A percentile compares a stretch with the other conserved stretches of the same genome.
Conservation (phyloP, 2,113 vertebrate species). For the Pipra filicauda region DNA sequence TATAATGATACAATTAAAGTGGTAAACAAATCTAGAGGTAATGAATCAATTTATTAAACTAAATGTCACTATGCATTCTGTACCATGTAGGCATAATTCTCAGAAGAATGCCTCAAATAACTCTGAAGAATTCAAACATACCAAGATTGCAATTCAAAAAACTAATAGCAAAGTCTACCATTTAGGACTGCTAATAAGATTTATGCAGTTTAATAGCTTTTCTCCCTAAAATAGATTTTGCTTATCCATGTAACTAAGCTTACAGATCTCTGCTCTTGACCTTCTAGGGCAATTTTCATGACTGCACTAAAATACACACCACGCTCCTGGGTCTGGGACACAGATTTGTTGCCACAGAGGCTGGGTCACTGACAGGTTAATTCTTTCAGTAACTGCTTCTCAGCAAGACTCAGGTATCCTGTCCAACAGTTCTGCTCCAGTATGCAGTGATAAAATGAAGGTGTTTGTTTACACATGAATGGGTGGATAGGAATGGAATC, state of each 20-base stretch:
- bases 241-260: neutral
- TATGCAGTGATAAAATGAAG: neutral
- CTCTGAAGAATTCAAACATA: neutral
- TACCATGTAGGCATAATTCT: neutral
- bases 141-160: neutral
- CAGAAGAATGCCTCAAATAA: neutral
- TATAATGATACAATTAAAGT: neutral
- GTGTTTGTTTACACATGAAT: neutral
- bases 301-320: neutral
- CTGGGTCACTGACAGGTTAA: neutral
- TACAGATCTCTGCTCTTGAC: neutral
- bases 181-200: constrained; percentile 4
- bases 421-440: neutral
- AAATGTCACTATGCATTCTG: constrained; percentile 9
- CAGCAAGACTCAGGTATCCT: neutral
- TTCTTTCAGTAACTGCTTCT: neutral
- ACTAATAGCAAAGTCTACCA: neutral
- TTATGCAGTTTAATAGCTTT: constrained; percentile 26
- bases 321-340: neutral
- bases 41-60: constrained; percentile 23
- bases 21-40: constrained; percentile 35
- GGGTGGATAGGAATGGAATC: neutral
- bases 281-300: neutral
- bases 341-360: neutral
- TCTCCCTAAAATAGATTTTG: neutral